Percentiles rank a stretch among this genome's conserved stretches.
Conservation (phyloP, 2,888 invertebrate species). For the Drosophila monieri region DNA sequence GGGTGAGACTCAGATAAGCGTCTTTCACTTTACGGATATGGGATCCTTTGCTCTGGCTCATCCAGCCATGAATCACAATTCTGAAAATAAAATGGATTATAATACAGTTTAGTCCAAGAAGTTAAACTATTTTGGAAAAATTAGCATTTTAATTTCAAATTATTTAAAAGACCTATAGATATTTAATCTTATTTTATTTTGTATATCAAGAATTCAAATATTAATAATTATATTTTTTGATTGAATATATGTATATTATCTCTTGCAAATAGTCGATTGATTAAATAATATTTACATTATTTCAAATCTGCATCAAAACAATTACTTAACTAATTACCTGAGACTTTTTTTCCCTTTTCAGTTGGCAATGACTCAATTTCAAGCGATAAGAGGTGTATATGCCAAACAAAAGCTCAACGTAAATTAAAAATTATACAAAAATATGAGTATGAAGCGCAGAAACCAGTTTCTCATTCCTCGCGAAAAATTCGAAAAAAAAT, state of each 20-base stretch:
- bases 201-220: too few relatives aligned
- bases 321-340: not conserved
- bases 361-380: slow-evolving; percentile 23
- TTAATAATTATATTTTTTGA: too few relatives aligned
- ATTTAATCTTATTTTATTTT: too few relatives aligned
- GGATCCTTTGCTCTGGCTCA: slow-evolving; percentile 82
- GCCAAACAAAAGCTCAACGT: slow-evolving; percentile 16
- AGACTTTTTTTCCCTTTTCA: not conserved
- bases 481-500: slow-evolving; percentile 10
- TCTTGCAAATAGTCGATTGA: not conserved
- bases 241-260: slow-evolving; percentile 3
- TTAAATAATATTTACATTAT: not conserved
- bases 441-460: slow-evolving; percentile 3
- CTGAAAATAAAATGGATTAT: slow-evolving; percentile 52
- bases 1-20: slow-evolving; percentile 79
- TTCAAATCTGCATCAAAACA: not conserved
- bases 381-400: slow-evolving; percentile 20
- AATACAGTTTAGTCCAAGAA: too few relatives aligned
- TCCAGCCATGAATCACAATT: slow-evolving; percentile 83
- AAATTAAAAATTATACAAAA: slow-evolving; percentile 14
- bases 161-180: too few relatives aligned
- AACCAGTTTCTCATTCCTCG: slow-evolving; percentile 22
- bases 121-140: too few relatives aligned
- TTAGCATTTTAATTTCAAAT: too few relatives aligned
- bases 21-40: slow-evolving; percentile 81